Evolutionary conservation across 2,888 invertebrate species (phyloP).

Genomic region (Agrilus biguttatus): DNA sequence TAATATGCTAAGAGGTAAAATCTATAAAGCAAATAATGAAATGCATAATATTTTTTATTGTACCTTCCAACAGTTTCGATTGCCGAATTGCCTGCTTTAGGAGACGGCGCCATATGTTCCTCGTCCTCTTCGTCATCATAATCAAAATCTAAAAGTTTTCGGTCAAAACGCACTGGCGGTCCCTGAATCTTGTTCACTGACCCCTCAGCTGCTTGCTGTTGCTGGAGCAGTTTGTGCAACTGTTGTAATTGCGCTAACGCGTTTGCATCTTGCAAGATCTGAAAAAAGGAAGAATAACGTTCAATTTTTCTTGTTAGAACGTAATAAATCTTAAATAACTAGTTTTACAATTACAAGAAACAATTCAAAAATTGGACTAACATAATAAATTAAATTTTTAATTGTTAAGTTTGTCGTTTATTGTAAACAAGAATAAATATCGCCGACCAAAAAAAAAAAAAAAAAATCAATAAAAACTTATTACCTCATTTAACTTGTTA

Average conservation of each 20-base stretch:
- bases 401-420: too few species aligned
- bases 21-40: not conserved
- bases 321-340: too few species aligned
- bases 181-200: slow-evolving; percentile 24
- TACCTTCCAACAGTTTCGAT: slow-evolving; percentile 17
- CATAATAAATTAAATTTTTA: too few species aligned
- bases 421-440: too few species aligned
- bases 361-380: too few species aligned
- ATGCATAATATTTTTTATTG: not conserved
- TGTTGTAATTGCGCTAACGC: slow-evolving; percentile 44
- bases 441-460: too few species aligned
- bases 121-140: slow-evolving; percentile 89
- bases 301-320: too few species aligned
- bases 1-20: slow-evolving; percentile 1
- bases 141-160: slow-evolving; percentile 78
- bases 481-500: too few species aligned
- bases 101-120: slow-evolving; percentile 33
- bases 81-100: slow-evolving; percentile 19
- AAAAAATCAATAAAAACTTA: too few species aligned
- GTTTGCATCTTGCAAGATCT: slow-evolving; percentile 18
- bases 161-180: slow-evolving; percentile 56
- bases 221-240: slow-evolving; percentile 40
- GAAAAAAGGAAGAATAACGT: too few species aligned
- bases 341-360: too few species aligned
- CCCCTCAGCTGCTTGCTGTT: slow-evolving; percentile 20